These are phyloP conservation scores for Tethya wilhelma DNA, from an alignment of 37 sponge, comb jelly and placozoan species.

Conservation along the genomic window DNA sequence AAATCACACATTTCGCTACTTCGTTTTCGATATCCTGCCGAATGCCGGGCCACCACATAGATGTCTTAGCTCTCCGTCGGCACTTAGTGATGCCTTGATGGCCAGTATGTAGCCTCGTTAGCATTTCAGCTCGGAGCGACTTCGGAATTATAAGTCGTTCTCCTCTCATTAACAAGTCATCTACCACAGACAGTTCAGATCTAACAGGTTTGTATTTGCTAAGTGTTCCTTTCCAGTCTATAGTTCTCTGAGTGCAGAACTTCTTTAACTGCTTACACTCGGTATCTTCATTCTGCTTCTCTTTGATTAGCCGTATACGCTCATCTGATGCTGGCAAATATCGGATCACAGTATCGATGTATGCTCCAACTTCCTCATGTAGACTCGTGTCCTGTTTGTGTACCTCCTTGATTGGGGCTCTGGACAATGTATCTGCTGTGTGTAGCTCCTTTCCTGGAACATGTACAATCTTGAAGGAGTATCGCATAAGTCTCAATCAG, in stretches of 20 bases:
- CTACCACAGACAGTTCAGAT: slow-evolving; percentile 20
- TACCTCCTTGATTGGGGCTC: background rate
- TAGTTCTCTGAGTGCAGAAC: background rate
- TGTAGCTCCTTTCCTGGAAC: slow-evolving; percentile 16
- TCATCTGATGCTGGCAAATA: slow-evolving; percentile 12
- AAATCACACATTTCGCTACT: background rate
- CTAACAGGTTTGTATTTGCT: slow-evolving; percentile 4
- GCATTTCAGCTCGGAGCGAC: background rate
- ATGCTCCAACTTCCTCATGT: background rate
- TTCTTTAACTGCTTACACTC: slow-evolving; percentile 1
- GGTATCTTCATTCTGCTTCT: slow-evolving; percentile 9
- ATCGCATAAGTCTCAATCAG: slow-evolving; percentile 29
- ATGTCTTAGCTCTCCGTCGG: background rate
- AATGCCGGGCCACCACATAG: slow-evolving; percentile 17
- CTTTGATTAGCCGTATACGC: background rate
- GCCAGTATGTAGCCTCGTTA: background rate
- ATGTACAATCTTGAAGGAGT: slow-evolving; percentile 6
- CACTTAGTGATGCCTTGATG: slow-evolving; percentile 24
- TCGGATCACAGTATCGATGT: background rate
- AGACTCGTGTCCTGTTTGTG: background rate
- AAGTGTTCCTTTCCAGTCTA: slow-evolving; percentile 7
- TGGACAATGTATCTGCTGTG: slow-evolving; percentile 25
- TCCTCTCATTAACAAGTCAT: background rate
- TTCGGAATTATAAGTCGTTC: background rate
- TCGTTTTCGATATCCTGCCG: background rate